phyloP scores from a whole-genome alignment of 2,113 vertebrate species.

The Trichechus manatus region DNA sequence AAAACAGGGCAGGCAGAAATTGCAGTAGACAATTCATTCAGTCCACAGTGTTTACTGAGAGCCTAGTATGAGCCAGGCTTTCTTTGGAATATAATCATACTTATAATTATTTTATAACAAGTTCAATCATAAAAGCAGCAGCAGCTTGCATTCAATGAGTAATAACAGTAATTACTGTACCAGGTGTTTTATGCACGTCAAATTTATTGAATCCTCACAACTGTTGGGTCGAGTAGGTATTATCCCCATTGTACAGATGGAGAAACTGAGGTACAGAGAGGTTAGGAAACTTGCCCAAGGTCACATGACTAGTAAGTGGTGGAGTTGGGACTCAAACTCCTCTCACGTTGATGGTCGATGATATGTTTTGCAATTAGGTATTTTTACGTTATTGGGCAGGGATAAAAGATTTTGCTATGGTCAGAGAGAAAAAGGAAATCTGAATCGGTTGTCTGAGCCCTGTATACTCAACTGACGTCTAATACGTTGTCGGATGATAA shows the following conservation, averaged over 20 bases:
- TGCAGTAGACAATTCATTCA: neutral
- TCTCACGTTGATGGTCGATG: neutral
- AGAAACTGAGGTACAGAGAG: slow-evolving; percentile 7
- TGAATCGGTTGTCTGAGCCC: neutral
- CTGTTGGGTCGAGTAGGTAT: neutral
- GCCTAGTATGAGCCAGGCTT: neutral
- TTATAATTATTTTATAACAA: slow-evolving; percentile 31
- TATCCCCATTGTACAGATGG: neutral
- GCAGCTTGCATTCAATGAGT: neutral
- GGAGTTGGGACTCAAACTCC: neutral
- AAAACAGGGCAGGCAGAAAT: neutral
- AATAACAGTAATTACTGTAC: accelerated
- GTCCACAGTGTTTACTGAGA: neutral
- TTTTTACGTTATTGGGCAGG: neutral
- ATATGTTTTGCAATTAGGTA: neutral
- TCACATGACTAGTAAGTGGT: neutral
- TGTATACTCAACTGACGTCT: neutral
- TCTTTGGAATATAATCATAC: neutral
- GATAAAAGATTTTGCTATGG: neutral
- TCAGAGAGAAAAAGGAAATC: neutral
- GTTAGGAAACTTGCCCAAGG: neutral
- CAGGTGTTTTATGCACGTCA: neutral
- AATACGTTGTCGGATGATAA: neutral
- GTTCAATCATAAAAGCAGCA: neutral
- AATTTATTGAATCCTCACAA: neutral